These are phyloP conservation scores for Tyrophagus putrescentiae DNA, from an alignment of 1,140 invertebrate genomes.

Conservation along the genomic window DNA sequence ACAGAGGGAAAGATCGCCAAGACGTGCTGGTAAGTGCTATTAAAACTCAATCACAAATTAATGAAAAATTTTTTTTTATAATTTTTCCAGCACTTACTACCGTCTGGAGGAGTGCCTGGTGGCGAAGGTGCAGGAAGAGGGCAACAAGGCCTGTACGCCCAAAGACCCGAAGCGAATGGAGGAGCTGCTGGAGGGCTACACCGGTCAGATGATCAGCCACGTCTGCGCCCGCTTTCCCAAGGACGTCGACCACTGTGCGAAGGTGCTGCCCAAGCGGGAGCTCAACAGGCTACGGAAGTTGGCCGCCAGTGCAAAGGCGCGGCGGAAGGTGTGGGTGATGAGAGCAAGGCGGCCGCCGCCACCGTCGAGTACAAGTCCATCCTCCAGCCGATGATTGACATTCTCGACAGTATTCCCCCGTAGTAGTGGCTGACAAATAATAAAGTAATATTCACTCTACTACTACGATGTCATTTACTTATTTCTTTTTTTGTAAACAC, in stretches of 20 bases:
- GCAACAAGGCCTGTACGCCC: not conserved
- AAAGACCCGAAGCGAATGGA: slow-evolving; percentile 3
- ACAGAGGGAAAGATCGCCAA: not conserved
- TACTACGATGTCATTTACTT: too few species aligned
- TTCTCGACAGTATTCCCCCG: slow-evolving; percentile 18
- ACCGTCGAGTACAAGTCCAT: slow-evolving; percentile 14
- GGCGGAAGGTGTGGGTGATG: not conserved
- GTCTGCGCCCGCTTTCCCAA: slow-evolving; percentile 12
- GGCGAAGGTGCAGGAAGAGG: not conserved
- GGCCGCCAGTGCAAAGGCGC: not conserved
- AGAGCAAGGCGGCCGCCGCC: not conserved
- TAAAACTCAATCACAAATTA: slow-evolving; percentile 2
- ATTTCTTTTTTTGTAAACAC: too few species aligned
- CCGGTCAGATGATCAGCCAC: slow-evolving; percentile 1
- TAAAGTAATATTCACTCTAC: too few species aligned
- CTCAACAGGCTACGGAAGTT: not conserved
- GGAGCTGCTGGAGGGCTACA: slow-evolving; percentile 17
- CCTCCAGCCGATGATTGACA: slow-evolving; percentile 16
- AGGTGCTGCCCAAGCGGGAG: not conserved
- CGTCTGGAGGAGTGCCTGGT: slow-evolving; percentile 10
- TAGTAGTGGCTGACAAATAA: not conserved
- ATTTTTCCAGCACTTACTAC: slow-evolving; percentile 2
- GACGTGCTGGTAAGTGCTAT: slow-evolving; percentile 18
- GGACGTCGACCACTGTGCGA: not conserved
- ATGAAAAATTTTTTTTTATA: not conserved